Evolutionary conservation across 2,888 invertebrate genomes (phyloP), one percentile per base, ranked within the genome.

Genomic region (Pilophorus perplexus): DNA sequence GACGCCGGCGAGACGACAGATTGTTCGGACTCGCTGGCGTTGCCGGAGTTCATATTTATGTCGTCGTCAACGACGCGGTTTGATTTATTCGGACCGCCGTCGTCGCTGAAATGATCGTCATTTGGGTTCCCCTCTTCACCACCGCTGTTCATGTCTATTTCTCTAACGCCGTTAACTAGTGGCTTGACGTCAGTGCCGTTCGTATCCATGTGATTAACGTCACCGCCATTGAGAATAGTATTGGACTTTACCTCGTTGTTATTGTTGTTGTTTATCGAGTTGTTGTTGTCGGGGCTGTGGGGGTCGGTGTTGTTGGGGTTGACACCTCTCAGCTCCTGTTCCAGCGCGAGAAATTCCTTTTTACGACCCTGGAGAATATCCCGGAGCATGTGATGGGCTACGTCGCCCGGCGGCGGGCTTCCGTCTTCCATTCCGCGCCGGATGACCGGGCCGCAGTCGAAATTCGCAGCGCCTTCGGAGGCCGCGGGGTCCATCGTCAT

Each of bases 281-380:
- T 79, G 69, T 83, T 81, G 54, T 81, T 81, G 73, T 83, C 79
- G 75, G 77, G 75, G 77, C 75, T 74, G 79, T 79, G 73, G 77
- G 77, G 74, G 79, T 81, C 70, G 77, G 78, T 72, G 59, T 70
- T 69, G 12, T 23, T 23, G n/a, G 72, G 72, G 70, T 72, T 72
- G n/a, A 74, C 74, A 46, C 72, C 72, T 73, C 85, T 82, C 72
- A 86, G 78, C 75, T 86, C 86, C 75, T 86, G 85, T 73, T 85
- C 86, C 54, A 89, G 81, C 71, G 84, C 82, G 74, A 89, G 82
- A 75, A 90, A 83, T 71, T 89, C 85, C 79, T 91, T 89, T 77
- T 92, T 92, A 74, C 89, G 88, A 73, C 87, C 90, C 77, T 93
- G 93, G 68, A 94, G 83, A 74, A 94, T 93, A 77, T 91, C 92